Evolutionary conservation across 2,888 invertebrate species (phyloP).

Genomic region (Cyaniris semiargus): DNA sequence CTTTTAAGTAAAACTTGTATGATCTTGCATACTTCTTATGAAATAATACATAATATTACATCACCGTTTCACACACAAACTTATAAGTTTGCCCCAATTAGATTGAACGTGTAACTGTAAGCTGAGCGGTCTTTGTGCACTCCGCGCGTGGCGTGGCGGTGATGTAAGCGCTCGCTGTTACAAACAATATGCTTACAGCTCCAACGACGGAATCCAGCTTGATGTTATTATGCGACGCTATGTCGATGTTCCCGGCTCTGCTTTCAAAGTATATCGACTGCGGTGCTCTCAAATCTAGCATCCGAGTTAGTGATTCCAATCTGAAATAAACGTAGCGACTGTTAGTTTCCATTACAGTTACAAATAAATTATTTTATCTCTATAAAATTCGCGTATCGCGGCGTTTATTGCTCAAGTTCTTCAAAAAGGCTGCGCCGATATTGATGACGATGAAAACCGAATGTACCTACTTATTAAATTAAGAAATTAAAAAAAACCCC

Average conservation of each 20-base stretch:
- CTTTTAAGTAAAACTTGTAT: not conserved
- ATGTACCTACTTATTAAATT: too few relatives aligned
- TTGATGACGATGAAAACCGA: too few relatives aligned
- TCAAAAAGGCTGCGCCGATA: too few relatives aligned
- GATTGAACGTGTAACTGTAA: not conserved
- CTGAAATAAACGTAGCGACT: constrained; percentile 63
- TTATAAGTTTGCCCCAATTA: constrained; percentile 7
- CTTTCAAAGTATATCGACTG: constrained; percentile 88
- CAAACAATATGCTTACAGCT: constrained; percentile 65
- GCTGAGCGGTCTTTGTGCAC: not conserved
- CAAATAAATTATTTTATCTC: too few relatives aligned
- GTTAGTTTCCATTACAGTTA: not conserved
- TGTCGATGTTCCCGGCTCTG: constrained; percentile 87
- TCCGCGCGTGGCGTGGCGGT: not conserved
- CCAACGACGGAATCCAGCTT: constrained; percentile 87
- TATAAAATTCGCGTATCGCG: too few relatives aligned
- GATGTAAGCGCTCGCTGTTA: not conserved
- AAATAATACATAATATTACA: not conserved
- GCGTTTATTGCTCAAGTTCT: too few relatives aligned
- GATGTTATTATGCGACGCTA: constrained; percentile 86
- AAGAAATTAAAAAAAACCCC: too few relatives aligned
- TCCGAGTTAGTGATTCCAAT: constrained; percentile 90
- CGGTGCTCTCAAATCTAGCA: constrained; percentile 86
- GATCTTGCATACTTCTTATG: not conserved
- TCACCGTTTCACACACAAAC: not conserved